phyloP scores from a whole-genome alignment of 1,140 invertebrate species.

The Pseudachorutes palmiensis region DNA sequence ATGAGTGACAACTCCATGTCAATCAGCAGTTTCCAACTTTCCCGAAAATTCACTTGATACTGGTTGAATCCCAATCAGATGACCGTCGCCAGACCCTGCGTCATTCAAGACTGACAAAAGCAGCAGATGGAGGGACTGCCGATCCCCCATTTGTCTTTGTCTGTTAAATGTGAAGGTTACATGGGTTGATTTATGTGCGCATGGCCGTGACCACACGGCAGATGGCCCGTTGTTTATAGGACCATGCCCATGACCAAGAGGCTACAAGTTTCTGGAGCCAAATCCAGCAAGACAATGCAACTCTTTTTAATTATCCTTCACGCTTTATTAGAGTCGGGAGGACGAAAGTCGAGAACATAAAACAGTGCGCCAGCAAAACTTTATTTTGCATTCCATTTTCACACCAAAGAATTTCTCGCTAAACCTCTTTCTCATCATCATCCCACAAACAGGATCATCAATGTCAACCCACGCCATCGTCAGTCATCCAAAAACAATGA shows the following conservation, averaged over 20 bases:
- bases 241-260: background rate
- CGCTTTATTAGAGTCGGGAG: background rate
- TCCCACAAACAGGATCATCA: background rate
- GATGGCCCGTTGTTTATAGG: background rate
- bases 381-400: background rate
- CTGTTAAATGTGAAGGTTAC: no score
- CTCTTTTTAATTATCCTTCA: background rate
- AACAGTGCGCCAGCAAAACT: background rate
- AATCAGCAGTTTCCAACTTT: no score
- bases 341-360: background rate
- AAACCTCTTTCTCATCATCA: background rate
- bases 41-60: no score
- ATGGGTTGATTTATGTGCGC: no score
- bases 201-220: no score
- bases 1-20: no score
- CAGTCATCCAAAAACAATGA: background rate
- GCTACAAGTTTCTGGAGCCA: background rate
- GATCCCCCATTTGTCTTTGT: no score
- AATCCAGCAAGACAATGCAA: background rate
- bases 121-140: no score
- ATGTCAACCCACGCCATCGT: background rate
- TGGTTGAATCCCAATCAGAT: no score
- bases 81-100: no score
- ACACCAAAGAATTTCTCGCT: background rate
- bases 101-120: no score